A percentile compares a stretch with the other conserved stretches of the same genome.
Evolutionary conservation across 2,888 invertebrate genomes (phyloP).

Genomic region (Morinoia aosen): DNA sequence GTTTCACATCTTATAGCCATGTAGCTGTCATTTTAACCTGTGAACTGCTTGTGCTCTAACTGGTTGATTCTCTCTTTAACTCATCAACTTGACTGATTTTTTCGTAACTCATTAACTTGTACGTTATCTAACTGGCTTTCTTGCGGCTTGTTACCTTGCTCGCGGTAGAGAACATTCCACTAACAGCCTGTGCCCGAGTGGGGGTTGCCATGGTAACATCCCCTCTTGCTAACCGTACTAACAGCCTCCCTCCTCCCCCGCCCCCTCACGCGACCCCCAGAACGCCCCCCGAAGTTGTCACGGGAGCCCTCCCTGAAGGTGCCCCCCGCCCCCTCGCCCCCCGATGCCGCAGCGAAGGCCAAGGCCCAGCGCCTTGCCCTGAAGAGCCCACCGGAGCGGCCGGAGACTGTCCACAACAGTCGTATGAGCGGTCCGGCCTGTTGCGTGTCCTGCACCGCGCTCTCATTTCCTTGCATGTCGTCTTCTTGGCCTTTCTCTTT

Average conservation of each 20-base stretch:
- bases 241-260: neutral
- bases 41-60: too few species aligned
- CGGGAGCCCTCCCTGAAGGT: conserved; percentile 48
- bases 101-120: too few species aligned
- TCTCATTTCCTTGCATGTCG: neutral
- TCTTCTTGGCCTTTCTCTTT: too few species aligned
- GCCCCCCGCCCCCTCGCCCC: conserved; percentile 49
- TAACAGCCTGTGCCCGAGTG: neutral
- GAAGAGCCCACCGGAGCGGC: neutral
- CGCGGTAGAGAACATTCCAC: too few species aligned
- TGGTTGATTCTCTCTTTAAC: too few species aligned
- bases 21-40: too few species aligned
- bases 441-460: neutral
- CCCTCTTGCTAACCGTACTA: neutral
- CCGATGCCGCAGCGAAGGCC: conserved; percentile 44
- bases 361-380: conserved; percentile 14
- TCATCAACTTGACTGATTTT: too few species aligned
- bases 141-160: too few species aligned
- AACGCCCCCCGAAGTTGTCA: conserved; percentile 41
- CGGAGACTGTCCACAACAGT: conserved; percentile 41
- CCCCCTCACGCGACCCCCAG: neutral
- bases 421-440: conserved; percentile 47
- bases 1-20: too few species aligned
- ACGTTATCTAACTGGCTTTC: too few species aligned
- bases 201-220: neutral